A percentile compares a stretch with the other conserved stretches of the same genome.
phyloP scores from a whole-genome alignment of 2,113 vertebrate species.

The Nothocercus nigrocapillus region DNA sequence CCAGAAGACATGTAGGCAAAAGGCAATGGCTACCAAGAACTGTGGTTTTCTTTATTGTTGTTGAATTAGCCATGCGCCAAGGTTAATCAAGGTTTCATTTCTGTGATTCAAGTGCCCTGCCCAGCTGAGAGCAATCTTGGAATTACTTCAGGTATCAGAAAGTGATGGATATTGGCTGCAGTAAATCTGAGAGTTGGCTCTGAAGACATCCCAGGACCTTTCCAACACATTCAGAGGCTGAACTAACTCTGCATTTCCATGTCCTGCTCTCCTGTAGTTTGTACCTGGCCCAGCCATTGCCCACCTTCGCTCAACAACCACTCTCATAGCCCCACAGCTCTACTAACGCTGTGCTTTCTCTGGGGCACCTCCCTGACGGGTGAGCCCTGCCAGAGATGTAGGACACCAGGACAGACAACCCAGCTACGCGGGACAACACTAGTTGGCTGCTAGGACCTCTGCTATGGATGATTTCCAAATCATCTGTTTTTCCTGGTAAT shows the following conservation, averaged over 20 bases:
- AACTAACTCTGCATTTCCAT: background rate
- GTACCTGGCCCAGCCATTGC: background rate
- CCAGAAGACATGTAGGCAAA: background rate
- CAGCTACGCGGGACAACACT: background rate
- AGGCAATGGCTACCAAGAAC: background rate
- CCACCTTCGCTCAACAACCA: rapidly evolving
- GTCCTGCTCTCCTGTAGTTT: background rate
- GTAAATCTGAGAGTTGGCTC: background rate
- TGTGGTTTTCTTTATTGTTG: background rate
- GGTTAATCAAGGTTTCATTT: background rate
- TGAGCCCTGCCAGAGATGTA: background rate
- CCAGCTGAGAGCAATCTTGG: background rate
- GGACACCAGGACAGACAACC: background rate
- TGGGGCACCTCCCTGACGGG: no score
- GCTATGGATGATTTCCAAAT: background rate
- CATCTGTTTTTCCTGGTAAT: rapidly evolving
- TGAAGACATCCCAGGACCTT: background rate
- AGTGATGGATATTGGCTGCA: background rate
- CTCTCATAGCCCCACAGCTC: background rate
- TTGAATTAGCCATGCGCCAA: background rate
- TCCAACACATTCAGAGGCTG: background rate
- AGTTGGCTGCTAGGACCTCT: background rate
- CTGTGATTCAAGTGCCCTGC: background rate
- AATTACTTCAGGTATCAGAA: background rate
- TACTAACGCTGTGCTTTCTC: background rate